These are phyloP conservation scores for Hyposoter didymator DNA, from an alignment of 2,888 invertebrate genomes.

Conservation along the genomic window DNA sequence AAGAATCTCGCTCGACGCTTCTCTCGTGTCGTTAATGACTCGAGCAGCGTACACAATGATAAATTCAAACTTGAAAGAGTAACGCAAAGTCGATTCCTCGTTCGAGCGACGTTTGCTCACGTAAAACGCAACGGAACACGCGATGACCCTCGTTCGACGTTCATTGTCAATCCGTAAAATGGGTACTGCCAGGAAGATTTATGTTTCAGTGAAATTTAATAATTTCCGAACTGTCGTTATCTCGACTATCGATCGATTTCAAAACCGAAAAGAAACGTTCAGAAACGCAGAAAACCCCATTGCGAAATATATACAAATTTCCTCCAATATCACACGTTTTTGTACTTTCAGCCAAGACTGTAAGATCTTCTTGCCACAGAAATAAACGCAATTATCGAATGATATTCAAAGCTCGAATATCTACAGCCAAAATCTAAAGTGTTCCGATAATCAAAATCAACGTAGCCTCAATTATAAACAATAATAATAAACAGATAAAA, in stretches of 20 bases:
- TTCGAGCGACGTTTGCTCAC: constrained; percentile 41
- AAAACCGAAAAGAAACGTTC: not conserved
- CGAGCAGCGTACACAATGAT: constrained; percentile 30
- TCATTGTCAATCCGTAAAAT: constrained; percentile 43
- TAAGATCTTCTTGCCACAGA: not conserved
- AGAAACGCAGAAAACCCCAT: constrained; percentile 32
- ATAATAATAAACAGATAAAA: constrained; percentile 36
- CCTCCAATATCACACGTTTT: not conserved
- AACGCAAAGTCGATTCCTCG: constrained; percentile 54
- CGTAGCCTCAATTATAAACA: constrained; percentile 54
- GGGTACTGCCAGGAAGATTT: not conserved
- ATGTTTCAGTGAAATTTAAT: constrained; percentile 5
- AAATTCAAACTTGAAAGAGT: constrained; percentile 40
- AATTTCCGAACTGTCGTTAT: not conserved
- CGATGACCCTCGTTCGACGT: constrained; percentile 51
- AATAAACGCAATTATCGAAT: constrained; percentile 41
- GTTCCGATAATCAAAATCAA: constrained; percentile 68
- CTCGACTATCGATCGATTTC: not conserved
- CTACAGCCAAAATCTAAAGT: constrained; percentile 67
- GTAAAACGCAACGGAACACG: constrained; percentile 52
- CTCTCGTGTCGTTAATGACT: constrained; percentile 46
- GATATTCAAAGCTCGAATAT: constrained; percentile 45
- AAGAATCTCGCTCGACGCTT: constrained; percentile 39
- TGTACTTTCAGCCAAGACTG: constrained; percentile 52
- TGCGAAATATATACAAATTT: constrained; percentile 6